Base-by-base conservation (phyloP, 2,888 invertebrate genomes). In the Spatulosminthurus flaviceps region DNA sequence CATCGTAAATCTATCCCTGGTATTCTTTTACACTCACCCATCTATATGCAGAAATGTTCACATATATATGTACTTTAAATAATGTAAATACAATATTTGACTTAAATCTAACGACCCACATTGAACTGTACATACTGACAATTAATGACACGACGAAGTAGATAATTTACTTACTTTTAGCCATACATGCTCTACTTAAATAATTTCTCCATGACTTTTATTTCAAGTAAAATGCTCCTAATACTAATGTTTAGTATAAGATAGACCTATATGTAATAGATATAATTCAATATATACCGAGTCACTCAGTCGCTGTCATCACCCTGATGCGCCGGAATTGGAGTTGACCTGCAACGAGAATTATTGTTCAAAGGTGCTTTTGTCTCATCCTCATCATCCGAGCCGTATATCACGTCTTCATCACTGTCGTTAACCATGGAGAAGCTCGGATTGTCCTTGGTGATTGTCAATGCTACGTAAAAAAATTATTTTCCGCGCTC, bases 391-490 rank as follows among this genome's bases (percentile, higher is more conserved):
- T 95, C 95, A 86, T 95, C 95, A 83, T 95, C 95, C 0, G 95
- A 95, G 26, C 96, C 97, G 87, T 97, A 97, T 86, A 97, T 94
- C 11, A 97, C 96, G 84, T 96, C 96, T 88, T 98, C 98, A 87
- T 98, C 98, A 0, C 97, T 97, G 87, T 98, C 98, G 88, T 98
- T 98, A 86, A 98, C 93, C 97, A 98, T 98, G 26, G 97, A 97
- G 88, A 98, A 95, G 16, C 97, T 94, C 71, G 98, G 97, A 90
- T 98, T 97, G 89, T 98, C 98, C 89, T 97, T 97, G 75, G 95
- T 95, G 85, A 98, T 95, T 73, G 94, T 92, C 73, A 94, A 92
- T 88, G 97, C 97, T 94, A 90, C 79, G 90, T 72, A 76, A 34
- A 34, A 34, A 51, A 5, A 51, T 51, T 19, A 51, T 51, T 51